Conservation (phyloP, 2,797 vertebrate species). For the Silurus lanzhouensis region DNA sequence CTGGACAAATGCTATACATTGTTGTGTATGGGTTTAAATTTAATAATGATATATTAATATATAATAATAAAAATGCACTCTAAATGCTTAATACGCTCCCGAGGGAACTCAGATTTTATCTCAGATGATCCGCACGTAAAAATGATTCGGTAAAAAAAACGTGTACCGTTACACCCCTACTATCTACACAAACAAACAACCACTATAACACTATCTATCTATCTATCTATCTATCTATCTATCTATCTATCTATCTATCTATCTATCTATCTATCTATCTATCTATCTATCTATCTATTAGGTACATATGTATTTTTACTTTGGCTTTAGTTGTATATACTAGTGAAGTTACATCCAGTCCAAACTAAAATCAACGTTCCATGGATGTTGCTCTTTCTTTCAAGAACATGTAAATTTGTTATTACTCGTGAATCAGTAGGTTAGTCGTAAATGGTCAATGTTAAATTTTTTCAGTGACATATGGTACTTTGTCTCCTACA, state of each 20-base stretch:
- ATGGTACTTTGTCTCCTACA: constrained; percentile 47
- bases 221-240: background rate
- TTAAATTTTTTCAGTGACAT: background rate
- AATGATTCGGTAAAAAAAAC: too few species aligned
- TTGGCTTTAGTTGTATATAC: background rate
- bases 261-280: background rate
- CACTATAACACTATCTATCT: too few species aligned
- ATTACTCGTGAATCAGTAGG: background rate
- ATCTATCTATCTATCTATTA: background rate
- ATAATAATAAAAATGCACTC: too few species aligned
- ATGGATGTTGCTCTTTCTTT: background rate
- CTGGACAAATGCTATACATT: too few species aligned
- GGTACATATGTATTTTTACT: background rate
- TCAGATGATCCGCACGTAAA: too few species aligned
- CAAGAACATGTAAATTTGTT: background rate
- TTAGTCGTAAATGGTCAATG: background rate
- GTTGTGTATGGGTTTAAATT: too few species aligned
- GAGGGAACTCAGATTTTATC: too few species aligned
- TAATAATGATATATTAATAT: too few species aligned
- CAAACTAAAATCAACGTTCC: background rate
- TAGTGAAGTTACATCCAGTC: background rate
- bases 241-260: background rate
- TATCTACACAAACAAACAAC: too few species aligned
- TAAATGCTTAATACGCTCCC: too few species aligned
- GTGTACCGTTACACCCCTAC: too few species aligned